Conservation (phyloP, 2,888 invertebrate genomes). For the Myathropa florea region DNA sequence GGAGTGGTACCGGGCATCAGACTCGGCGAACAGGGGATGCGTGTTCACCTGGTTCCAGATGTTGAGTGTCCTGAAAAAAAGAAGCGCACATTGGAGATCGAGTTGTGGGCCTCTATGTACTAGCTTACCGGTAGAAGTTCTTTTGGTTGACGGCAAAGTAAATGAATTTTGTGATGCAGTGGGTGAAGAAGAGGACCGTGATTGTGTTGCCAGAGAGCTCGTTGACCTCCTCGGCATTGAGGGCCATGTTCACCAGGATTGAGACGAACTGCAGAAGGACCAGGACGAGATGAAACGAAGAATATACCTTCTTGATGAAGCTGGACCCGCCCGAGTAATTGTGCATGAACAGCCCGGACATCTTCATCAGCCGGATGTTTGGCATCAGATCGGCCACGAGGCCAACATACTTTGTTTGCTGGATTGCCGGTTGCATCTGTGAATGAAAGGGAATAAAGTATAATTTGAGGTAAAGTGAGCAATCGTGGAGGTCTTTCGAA, state of each 20-base stretch:
- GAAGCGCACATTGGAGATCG: neutral
- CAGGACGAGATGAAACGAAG: conserved; percentile 84
- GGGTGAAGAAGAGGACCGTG: conserved; percentile 90
- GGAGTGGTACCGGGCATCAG: conserved; percentile 89
- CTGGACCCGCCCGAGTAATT: conserved; percentile 86
- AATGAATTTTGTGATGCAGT: conserved; percentile 87
- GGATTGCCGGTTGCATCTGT: conserved; percentile 44
- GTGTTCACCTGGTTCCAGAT: conserved; percentile 93
- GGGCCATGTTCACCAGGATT: conserved; percentile 86
- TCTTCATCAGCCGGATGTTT: conserved; percentile 89
- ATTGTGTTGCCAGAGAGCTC: conserved; percentile 89
- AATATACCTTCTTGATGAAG: conserved; percentile 84
- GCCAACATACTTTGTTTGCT: conserved; percentile 81
- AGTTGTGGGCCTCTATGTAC: neutral
- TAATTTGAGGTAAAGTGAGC: too few relatives aligned
- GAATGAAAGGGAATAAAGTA: neutral
- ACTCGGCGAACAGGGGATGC: conserved; percentile 92
- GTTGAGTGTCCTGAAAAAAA: conserved; percentile 84
- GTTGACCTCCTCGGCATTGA: conserved; percentile 89
- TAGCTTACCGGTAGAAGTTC: conserved; percentile 86
- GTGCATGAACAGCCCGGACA: conserved; percentile 89
- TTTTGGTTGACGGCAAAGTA: conserved; percentile 89
- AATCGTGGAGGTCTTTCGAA: too few relatives aligned
- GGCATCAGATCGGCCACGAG: conserved; percentile 92
- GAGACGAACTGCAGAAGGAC: conserved; percentile 84